Base-by-base conservation (phyloP, 2,113 vertebrate genomes). In the Macquaria australasica region DNA sequence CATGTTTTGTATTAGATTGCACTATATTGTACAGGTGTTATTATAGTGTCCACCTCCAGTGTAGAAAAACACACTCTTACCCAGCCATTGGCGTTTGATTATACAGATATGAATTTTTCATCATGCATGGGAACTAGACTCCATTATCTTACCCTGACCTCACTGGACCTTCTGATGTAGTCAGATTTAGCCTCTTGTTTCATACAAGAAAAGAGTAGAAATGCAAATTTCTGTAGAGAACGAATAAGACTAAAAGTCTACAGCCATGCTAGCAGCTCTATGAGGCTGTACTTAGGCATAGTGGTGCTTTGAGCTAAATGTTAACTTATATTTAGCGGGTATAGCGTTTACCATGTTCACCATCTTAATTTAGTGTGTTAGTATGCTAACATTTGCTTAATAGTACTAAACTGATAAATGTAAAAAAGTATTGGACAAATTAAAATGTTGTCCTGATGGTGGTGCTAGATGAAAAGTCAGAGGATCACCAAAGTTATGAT, bases 101-200 rank as follows among this genome's bases (percentile, higher is more conserved):
- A 15, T 55, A 7, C 14, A 31, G 28, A 2, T 31, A 31, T 31
- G 37, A 37, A 34, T 39, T 69, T 76, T 58, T n/a, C 2, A 20
- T 80, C 41, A 75, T 43, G 53, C 77, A 69, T 56, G 41, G 31
- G 18, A 64, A 60, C 53, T 14, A 41, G 51, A 75, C 62, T 39
- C 21, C 21, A 21, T 68, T 62, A 72, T 53, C 58, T 76, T 34
- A 23, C 10, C 25, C 21, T 71, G 78, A 87, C 58, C 64, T 82
- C n/a, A 58, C n/a, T 16, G 53, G 56, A 79, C 20, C 4, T 68
- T 53, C 45, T 76, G 68, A 76, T 71, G 14, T 39, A 51, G 28
- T 75, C 28, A 50, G n/a, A 70, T 53, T 18, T 51, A 39, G 45
- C 20, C 21, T 12, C 10, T n/a, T 28, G 55, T 41, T 77, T 5